These are phyloP conservation scores for Syngnathus rostellatus DNA, from an alignment of 2,797 vertebrate species.

Conservation along the genomic window DNA sequence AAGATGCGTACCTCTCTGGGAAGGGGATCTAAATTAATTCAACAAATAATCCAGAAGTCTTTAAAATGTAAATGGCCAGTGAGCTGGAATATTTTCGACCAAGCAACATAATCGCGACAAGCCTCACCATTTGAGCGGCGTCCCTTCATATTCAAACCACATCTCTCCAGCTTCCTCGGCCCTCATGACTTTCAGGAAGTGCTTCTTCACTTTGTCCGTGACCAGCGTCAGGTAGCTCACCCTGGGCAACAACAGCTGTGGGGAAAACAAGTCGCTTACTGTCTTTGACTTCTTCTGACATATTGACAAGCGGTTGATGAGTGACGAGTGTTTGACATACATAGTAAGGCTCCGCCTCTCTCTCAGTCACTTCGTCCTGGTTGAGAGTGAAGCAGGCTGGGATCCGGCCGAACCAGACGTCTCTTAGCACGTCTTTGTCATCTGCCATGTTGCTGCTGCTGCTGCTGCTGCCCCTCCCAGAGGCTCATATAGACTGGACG, in stretches of 20 bases:
- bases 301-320: neutral
- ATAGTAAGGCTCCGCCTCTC: constrained; percentile 95
- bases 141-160: constrained; percentile 98
- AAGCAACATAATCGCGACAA: neutral
- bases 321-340: constrained; percentile 65
- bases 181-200: constrained; percentile 92
- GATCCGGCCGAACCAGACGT: constrained; percentile 96
- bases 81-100: too few relatives aligned
- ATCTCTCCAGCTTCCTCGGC: constrained; percentile 90
- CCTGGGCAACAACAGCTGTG: constrained; percentile 88
- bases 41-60: neutral
- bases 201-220: constrained; percentile 98
- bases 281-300: neutral
- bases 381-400: constrained; percentile 91
- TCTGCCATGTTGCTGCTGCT: constrained; percentile 88
- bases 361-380: constrained; percentile 91
- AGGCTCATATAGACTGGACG: constrained; percentile 71
- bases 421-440: constrained; percentile 98
- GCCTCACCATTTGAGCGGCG: constrained; percentile 91
- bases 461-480: constrained; percentile 50
- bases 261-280: neutral
- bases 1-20: neutral
- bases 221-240: constrained; percentile 95
- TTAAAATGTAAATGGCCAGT: neutral
- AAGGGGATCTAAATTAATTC: neutral